These are phyloP conservation scores for Troides helena DNA, from an alignment of 2,888 invertebrate species.

Conservation along the genomic window DNA sequence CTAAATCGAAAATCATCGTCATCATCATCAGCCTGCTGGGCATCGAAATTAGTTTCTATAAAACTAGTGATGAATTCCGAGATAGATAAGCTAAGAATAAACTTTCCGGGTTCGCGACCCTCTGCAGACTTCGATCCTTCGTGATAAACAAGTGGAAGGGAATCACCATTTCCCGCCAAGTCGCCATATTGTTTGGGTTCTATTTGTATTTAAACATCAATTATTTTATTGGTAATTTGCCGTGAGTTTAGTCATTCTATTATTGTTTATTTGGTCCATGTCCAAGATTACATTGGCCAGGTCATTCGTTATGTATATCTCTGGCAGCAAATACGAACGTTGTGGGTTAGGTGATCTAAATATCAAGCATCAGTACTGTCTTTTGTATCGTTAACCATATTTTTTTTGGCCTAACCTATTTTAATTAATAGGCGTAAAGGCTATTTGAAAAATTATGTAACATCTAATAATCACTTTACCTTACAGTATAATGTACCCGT, in stretches of 20 bases:
- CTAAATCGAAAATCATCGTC: too few species aligned
- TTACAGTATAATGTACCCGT: too few species aligned
- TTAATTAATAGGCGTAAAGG: too few species aligned
- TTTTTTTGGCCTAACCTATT: too few species aligned
- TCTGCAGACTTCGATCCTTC: not conserved
- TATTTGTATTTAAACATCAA: not conserved
- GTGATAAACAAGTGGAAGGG: conserved; percentile 18
- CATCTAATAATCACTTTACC: too few species aligned
- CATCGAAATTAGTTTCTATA: not conserved
- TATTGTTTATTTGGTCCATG: conserved; percentile 16
- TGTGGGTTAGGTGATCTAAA: not conserved
- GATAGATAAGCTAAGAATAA: conserved; percentile 7
- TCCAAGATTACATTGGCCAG: conserved; percentile 19
- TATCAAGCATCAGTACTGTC: too few species aligned
- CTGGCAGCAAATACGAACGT: conserved; percentile 1
- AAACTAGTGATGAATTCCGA: conserved; percentile 7
- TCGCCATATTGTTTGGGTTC: conserved; percentile 4
- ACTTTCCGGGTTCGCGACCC: conserved; percentile 25
- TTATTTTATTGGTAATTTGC: not conserved
- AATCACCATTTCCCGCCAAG: conserved; percentile 2
- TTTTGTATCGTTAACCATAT: too few species aligned
- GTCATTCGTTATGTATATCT: conserved; percentile 13
- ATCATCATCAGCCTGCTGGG: not conserved
- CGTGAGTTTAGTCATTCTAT: not conserved
- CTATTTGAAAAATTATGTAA: too few species aligned